phyloP scores from a whole-genome alignment of 2,113 vertebrate species.

The Rhinopomastus cyanomelas region DNA sequence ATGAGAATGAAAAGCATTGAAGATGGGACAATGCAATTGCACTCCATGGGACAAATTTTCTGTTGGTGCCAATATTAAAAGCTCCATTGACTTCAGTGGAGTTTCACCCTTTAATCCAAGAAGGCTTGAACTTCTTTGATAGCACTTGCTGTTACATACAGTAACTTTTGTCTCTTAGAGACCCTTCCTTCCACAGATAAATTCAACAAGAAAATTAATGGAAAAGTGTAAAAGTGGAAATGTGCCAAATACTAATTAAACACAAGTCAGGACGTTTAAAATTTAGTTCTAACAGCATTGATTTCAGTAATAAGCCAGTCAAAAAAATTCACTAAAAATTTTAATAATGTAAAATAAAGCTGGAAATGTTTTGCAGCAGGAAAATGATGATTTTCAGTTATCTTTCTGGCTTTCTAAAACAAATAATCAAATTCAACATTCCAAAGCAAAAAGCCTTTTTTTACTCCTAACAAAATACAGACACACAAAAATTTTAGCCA shows the following conservation, averaged over 20 bases:
- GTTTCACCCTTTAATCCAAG: conserved; percentile 29
- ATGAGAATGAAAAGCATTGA: conserved; percentile 37
- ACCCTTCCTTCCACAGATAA: neutral
- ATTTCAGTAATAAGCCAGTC: neutral
- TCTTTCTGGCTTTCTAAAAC: neutral
- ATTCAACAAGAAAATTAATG: neutral
- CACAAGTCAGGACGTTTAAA: neutral
- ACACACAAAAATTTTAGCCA: neutral
- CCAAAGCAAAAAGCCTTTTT: neutral
- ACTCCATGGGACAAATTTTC: neutral
- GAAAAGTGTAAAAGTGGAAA: neutral
- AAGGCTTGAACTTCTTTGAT: neutral
- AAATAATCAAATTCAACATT: neutral
- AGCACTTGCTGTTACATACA: neutral
- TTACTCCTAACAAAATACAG: fast-evolving
- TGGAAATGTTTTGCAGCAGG: neutral
- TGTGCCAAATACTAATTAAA: neutral
- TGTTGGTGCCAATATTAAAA: conserved; percentile 16
- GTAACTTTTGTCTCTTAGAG: neutral
- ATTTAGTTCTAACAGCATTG: neutral
- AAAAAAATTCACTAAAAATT: neutral
- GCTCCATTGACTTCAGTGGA: conserved; percentile 67
- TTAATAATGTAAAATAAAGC: neutral
- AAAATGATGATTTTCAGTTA: neutral
- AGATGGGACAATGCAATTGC: neutral